Conservation (phyloP, 2,113 vertebrate genomes). For the Triplophysa tibetana region DNA sequence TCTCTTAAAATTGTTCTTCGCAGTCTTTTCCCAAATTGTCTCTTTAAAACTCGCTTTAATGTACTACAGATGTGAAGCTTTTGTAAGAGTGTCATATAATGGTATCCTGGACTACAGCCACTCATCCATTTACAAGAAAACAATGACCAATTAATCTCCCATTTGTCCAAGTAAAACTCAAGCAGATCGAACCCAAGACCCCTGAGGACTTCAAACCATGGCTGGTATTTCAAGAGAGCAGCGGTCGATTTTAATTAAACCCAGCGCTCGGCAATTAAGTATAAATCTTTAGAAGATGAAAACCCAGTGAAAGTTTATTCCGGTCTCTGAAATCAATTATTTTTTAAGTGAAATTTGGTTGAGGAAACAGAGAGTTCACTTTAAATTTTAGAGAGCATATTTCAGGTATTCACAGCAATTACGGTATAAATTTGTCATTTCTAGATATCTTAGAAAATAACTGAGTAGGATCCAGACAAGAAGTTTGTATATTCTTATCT, state of each 20-base stretch:
- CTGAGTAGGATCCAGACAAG: neutral
- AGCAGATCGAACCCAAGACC: constrained; percentile 38
- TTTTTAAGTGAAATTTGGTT: neutral
- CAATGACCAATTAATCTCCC: constrained; percentile 41
- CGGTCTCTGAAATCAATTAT: constrained; percentile 8
- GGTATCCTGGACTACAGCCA: neutral
- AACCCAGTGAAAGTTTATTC: constrained; percentile 33
- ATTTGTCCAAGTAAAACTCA: constrained; percentile 43
- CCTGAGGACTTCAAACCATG: constrained; percentile 13
- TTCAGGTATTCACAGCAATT: neutral
- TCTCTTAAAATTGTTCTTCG: neutral
- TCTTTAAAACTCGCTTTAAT: constrained; percentile 7
- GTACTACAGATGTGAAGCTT: neutral
- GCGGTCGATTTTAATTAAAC: constrained; percentile 55
- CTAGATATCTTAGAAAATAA: neutral
- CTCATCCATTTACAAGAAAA: constrained; percentile 26
- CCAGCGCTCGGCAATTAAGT: constrained; percentile 49
- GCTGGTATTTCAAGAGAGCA: constrained; percentile 39
- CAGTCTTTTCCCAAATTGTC: neutral
- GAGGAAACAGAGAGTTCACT: neutral
- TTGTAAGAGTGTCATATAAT: neutral
- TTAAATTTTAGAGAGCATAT: neutral
- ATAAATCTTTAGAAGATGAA: constrained; percentile 34
- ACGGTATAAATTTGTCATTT: neutral
- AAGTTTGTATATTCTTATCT: neutral